Percentiles rank a stretch among this genome's conserved stretches.
Conservation (phyloP, 53 echinoderm and acorn worm genomes). For the Mesocentrotus franciscanus region DNA sequence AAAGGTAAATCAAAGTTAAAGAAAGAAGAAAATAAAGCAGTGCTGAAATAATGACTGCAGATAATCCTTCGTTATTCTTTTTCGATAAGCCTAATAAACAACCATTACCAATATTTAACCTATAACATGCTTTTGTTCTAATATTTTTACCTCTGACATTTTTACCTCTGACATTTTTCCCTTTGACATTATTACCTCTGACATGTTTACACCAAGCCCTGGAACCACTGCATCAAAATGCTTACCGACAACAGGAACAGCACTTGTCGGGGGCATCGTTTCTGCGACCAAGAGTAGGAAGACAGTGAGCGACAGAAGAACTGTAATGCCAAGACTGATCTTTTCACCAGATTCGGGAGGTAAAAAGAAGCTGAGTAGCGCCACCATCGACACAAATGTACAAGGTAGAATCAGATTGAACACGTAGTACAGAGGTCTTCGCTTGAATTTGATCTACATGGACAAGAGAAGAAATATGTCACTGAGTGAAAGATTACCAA, state of each 20-base stretch:
- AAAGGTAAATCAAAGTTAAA: no score
- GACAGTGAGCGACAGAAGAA: constrained; percentile 93
- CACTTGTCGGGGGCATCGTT: constrained; percentile 98
- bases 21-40: no score
- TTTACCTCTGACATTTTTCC: no score
- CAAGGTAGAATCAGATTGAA: constrained; percentile 97
- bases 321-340: constrained; percentile 95
- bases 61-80: no score
- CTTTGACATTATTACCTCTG: no score
- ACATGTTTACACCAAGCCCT: no score
- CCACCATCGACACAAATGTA: constrained; percentile 92
- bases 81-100: no score
- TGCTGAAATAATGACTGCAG: no score
- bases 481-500: not conserved
- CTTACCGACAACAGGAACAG: constrained; percentile 96
- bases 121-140: no score
- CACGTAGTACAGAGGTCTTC: constrained; percentile 94
- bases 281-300: constrained; percentile 96
- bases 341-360: constrained; percentile 98
- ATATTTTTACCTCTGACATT: no score
- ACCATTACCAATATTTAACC: no score
- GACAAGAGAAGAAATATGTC: not conserved
- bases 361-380: constrained; percentile 96
- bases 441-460: constrained; percentile 79
- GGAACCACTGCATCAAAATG: not conserved